phyloP scores from a whole-genome alignment of 2,113 vertebrate species.

The Tragelaphus buxtoni region DNA sequence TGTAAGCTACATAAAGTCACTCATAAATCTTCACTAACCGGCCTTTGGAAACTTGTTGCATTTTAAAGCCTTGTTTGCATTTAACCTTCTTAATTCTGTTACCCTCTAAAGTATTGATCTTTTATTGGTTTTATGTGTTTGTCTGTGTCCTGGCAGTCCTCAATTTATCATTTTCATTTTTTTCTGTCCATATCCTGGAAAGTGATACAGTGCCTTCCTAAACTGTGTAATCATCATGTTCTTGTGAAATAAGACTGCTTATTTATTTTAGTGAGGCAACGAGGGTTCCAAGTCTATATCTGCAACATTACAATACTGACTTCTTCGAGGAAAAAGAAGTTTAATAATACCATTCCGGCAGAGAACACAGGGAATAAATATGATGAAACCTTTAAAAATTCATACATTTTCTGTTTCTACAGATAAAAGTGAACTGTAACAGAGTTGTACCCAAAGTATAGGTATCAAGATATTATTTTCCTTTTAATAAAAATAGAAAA shows the following conservation, averaged over 20 bases:
- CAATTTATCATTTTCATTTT: not conserved
- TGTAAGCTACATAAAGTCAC: not conserved
- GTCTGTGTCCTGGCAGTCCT: not conserved
- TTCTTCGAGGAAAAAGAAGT: not conserved
- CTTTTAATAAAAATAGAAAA: conserved; percentile 11
- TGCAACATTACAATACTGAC: not conserved
- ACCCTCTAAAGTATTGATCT: not conserved
- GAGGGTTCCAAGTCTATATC: not conserved
- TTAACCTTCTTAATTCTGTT: not conserved
- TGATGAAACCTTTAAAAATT: not conserved
- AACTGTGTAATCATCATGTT: not conserved
- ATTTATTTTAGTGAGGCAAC: not conserved
- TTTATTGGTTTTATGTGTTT: not conserved
- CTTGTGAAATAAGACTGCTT: not conserved
- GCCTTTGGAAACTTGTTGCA: not conserved
- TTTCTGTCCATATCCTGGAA: not conserved
- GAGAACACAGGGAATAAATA: not conserved
- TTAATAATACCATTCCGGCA: not conserved
- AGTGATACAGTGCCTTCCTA: not conserved
- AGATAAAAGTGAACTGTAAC: not conserved
- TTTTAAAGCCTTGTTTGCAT: not conserved
- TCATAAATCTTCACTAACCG: not conserved
- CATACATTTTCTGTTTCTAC: not conserved
- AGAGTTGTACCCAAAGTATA: not conserved
- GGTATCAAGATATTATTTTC: not conserved